Conservation (phyloP, 2,888 invertebrate species). For the Drosophila nr. fundita region DNA sequence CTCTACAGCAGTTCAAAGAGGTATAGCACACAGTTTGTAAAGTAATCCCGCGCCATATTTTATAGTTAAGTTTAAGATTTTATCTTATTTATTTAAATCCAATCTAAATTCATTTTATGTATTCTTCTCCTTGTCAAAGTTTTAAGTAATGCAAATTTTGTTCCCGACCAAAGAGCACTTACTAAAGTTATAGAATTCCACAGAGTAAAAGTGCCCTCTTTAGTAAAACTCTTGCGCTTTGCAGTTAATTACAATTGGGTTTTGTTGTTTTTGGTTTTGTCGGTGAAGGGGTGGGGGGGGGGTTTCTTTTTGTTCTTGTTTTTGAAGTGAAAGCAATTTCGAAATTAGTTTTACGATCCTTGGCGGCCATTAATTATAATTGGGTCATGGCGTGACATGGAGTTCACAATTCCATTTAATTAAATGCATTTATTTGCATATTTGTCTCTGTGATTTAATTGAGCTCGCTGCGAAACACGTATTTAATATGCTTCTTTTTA, state of each 20-base stretch:
- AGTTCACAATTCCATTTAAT: constrained; percentile 57
- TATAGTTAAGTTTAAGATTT: not conserved
- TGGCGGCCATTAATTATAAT: constrained; percentile 51
- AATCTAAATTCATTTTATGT: not conserved
- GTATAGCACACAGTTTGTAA: not conserved
- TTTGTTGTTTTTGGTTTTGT: not conserved
- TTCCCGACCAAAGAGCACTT: not conserved
- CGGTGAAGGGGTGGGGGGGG: no score
- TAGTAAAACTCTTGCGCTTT: constrained; percentile 4
- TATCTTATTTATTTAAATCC: not conserved
- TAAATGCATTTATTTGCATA: constrained; percentile 71
- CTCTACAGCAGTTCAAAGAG: not conserved
- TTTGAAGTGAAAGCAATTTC: constrained; percentile 24
- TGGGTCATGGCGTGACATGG: constrained; percentile 37
- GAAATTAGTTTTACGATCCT: constrained; percentile 52
- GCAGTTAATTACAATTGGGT: constrained; percentile 36
- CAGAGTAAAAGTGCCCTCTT: constrained; percentile 1
- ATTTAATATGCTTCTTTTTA: constrained; percentile 50
- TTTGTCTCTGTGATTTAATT: constrained; percentile 62
- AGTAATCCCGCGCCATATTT: not conserved
- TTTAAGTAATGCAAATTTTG: not conserved
- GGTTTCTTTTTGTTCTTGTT: not conserved
- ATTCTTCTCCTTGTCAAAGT: not conserved
- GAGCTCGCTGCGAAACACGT: constrained; percentile 25
- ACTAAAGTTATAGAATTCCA: constrained; percentile 8